These are phyloP conservation scores for Pollenia labialis DNA, from an alignment of 2,888 invertebrate species.

Conservation along the genomic window DNA sequence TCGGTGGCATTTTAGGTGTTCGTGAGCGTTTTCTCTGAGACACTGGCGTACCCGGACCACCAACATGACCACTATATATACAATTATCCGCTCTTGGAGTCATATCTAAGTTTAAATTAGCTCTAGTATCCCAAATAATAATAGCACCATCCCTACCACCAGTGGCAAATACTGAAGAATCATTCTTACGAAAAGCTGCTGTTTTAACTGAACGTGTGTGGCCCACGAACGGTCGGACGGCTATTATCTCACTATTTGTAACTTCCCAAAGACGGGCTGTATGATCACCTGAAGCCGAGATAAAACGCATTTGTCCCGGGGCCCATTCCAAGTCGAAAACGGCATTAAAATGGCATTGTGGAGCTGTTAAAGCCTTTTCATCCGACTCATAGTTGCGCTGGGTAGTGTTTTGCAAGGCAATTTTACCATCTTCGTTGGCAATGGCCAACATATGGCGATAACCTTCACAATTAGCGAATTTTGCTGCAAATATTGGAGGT, in stretches of 20 bases:
- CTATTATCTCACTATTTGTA: constrained; percentile 84
- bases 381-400: constrained; percentile 80
- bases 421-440: constrained; percentile 93
- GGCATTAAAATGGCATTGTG: constrained; percentile 92
- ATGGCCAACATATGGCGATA: constrained; percentile 90
- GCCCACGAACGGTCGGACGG: constrained; percentile 87
- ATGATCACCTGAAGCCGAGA: constrained; percentile 94
- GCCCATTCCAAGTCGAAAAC: constrained; percentile 96
- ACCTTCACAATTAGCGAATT: constrained; percentile 88
- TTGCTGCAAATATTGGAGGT: constrained; percentile 92
- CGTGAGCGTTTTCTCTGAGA: constrained; percentile 84
- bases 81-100: constrained; percentile 89
- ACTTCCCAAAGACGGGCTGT: constrained; percentile 92
- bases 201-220: constrained; percentile 94
- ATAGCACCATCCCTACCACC: constrained; percentile 95
- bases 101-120: constrained; percentile 83
- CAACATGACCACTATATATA: constrained; percentile 85
- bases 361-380: constrained; percentile 84
- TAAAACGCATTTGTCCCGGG: constrained; percentile 89
- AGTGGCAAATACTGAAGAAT: constrained; percentile 92
- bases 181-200: constrained; percentile 89
- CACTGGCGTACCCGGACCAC: constrained; percentile 85
- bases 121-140: constrained; percentile 92
- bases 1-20: constrained; percentile 84
- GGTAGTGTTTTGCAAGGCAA: constrained; percentile 85